A percentile compares a stretch with the other conserved stretches of the same genome.
These are phyloP conservation scores for Myotis pilosus DNA, from an alignment of 2,797 vertebrate species.

Conservation along the genomic window DNA sequence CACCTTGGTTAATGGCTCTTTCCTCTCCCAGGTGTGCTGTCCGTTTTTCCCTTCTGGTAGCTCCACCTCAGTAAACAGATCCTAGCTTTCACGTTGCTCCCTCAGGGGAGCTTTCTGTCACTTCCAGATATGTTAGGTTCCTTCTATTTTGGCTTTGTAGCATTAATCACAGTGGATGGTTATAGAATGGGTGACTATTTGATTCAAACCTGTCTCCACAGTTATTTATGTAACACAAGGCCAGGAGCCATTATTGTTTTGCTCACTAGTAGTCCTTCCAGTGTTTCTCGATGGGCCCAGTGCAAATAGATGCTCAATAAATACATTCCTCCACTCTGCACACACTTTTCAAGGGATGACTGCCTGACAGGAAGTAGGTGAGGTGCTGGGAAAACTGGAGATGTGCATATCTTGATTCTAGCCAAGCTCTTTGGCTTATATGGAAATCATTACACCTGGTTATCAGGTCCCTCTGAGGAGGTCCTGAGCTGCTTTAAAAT, in stretches of 20 bases:
- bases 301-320: not conserved
- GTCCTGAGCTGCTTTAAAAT: not conserved
- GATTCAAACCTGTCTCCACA: not conserved
- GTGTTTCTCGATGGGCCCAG: not conserved
- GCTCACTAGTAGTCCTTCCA: not conserved
- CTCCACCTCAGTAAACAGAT: not conserved
- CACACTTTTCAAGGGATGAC: not conserved
- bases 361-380: not conserved
- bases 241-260: not conserved
- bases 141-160: not conserved
- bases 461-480: not conserved
- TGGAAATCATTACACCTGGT: not conserved
- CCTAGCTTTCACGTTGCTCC: not conserved
- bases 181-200: not conserved
- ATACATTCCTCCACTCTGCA: not conserved
- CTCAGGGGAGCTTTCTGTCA: not conserved
- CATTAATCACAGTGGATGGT: not conserved
- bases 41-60: not conserved
- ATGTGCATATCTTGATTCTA: not conserved
- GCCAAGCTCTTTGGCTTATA: not conserved
- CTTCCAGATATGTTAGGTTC: not conserved
- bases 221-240: not conserved
- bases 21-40: not conserved
- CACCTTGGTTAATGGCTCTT: not conserved
- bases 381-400: not conserved